Base-by-base conservation (phyloP, 30 jellyfish, hydroid and myxozoan species). In the Aurelia aurita complex sp. Pacific region DNA sequence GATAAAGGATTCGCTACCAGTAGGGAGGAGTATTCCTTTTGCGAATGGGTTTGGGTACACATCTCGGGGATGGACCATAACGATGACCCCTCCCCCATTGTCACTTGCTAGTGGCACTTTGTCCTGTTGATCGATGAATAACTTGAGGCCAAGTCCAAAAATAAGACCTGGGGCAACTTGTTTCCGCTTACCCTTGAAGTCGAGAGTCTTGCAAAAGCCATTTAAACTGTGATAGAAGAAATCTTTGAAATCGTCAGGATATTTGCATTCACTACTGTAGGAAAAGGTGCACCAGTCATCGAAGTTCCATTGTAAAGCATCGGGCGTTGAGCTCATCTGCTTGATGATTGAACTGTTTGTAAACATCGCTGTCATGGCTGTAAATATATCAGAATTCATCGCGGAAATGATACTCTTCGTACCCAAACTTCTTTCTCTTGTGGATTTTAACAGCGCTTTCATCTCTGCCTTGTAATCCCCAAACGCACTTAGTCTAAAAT, bases 161-260 rank as follows among this genome's bases (percentile, higher is more conserved):
- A 32, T 53, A 16, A 23, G 33, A 50, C 89, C 89, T 13, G 89
- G 89, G 5, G 89, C 80, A 64, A 79, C 29, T 67, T 79, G 89
- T 15, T 35, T 63, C 51, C 67, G 67, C 16, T 36, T 79, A 35
- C 64, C 59, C 32, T 64, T 51, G 55, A 53, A 32, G 42, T 79
- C 67, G 63, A 79, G 67, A 13, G 89, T 79, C 73, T 79, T 79
- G 78, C 89, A 79, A 40, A 79, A 79, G 8, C 89, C 89, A 17
- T 3, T 14, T 42, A 40, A 11, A 17, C 80, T 63, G 34, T 70
- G 74, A 55, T 60, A 79, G 72, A 62, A 79, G 52, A 63, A 79
- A 32, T 79, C 89, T 50, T 17, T 51, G 55, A 79, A 79, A 32
- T 79, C 89, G 12, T 64, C 61, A 13, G 89, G 80, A 34, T 38